A percentile compares a stretch with the other conserved stretches of the same genome.
These are phyloP conservation scores for Eleutherodactylus coqui DNA, from an alignment of 2,797 vertebrate species.

Conservation along the genomic window DNA sequence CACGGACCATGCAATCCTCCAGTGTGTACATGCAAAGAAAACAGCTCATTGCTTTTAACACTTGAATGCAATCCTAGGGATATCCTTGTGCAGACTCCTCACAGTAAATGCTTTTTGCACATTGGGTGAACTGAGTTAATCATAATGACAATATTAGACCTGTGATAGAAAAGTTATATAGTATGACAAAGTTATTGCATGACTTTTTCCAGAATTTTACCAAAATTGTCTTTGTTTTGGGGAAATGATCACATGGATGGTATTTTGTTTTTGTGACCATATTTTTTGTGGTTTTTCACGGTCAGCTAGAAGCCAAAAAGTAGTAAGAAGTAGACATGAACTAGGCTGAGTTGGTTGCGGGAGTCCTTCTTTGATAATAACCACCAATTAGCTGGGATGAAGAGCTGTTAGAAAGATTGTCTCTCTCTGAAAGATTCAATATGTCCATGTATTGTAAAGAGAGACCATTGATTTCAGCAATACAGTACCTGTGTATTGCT, in stretches of 20 bases:
- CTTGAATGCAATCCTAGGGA: conserved; percentile 23
- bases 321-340: background rate
- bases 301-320: background rate
- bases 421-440: too few relatives aligned
- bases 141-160: background rate
- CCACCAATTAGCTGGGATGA: background rate
- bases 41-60: conserved; percentile 26
- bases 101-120: background rate
- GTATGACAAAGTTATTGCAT: background rate
- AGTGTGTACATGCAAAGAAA: conserved; percentile 2
- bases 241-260: too few relatives aligned
- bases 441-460: background rate
- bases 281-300: background rate
- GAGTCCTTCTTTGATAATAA: too few relatives aligned
- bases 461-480: background rate
- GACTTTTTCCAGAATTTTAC: background rate
- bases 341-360: too few relatives aligned
- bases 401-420: too few relatives aligned
- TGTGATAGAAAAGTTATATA: background rate
- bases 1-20: conserved; percentile 8
- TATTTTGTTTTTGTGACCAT: background rate
- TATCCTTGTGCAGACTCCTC: background rate
- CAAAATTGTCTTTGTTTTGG: background rate
- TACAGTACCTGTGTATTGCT: background rate
- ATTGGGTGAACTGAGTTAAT: background rate